These are phyloP conservation scores for Melanocharis versteri DNA, from an alignment of 2,113 vertebrate genomes.

Conservation along the genomic window DNA sequence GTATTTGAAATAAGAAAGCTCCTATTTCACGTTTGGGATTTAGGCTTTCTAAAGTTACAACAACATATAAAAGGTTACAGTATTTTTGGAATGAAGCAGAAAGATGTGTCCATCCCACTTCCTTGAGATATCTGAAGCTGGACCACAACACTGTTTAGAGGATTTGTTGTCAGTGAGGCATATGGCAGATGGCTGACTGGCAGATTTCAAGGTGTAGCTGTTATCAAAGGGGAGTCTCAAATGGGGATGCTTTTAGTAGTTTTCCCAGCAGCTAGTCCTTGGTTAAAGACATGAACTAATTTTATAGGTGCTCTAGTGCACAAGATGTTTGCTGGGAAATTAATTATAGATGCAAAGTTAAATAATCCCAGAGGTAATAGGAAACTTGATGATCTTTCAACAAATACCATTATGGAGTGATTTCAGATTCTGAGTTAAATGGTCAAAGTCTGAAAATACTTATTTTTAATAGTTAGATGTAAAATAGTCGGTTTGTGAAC, in stretches of 20 bases:
- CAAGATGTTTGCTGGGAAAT: not conserved
- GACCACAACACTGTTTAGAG: not conserved
- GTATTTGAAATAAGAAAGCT: not conserved
- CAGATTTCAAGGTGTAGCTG: not conserved
- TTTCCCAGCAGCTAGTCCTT: not conserved
- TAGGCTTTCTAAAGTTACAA: not conserved
- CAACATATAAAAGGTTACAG: not conserved
- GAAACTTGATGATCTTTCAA: not conserved
- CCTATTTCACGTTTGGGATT: not conserved
- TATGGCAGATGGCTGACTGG: not conserved
- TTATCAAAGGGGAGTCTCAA: not conserved
- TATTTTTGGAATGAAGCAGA: not conserved
- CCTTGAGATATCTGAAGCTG: not conserved
- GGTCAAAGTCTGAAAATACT: rapidly evolving
- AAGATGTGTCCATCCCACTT: not conserved
- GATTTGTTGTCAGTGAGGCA: not conserved
- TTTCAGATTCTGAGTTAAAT: not conserved
- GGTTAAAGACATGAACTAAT: not conserved
- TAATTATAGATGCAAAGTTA: not conserved
- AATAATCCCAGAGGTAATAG: not conserved
- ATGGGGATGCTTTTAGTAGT: not conserved
- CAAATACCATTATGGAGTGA: not conserved
- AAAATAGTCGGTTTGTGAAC: not conserved
- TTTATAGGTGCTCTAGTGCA: not conserved
- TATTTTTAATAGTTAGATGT: not conserved